Percentiles rank a stretch among this genome's conserved stretches.
phyloP scores from a whole-genome alignment of 2,797 vertebrate genomes.

The Anabacerthia variegaticeps region DNA sequence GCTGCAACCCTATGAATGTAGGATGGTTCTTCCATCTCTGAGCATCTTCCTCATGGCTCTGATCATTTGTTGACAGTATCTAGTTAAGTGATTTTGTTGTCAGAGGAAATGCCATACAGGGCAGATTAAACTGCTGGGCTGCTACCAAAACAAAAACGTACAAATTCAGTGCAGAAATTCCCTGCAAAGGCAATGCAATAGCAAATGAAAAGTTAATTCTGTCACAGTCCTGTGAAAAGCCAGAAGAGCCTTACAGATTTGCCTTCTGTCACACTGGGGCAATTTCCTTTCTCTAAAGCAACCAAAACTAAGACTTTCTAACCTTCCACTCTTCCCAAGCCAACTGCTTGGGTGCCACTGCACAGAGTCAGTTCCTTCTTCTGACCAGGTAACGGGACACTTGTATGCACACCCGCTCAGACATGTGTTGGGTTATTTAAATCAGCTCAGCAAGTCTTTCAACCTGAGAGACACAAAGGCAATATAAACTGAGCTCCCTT shows the following conservation, averaged over 20 bases:
- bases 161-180: not conserved
- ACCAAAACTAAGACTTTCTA: not conserved
- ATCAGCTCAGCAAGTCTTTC: slow-evolving; percentile 29
- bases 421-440: slow-evolving; percentile 8
- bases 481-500: slow-evolving; percentile 35
- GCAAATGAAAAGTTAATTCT: not conserved
- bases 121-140: not conserved
- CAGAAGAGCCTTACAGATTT: not conserved
- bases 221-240: not conserved
- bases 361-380: not conserved
- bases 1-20: not conserved
- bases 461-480: slow-evolving; percentile 6
- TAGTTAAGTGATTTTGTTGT: not conserved
- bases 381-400: not conserved
- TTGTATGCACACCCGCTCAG: not conserved
- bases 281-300: not conserved
- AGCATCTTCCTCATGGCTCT: not conserved
- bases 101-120: not conserved
- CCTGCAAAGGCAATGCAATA: not conserved
- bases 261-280: not conserved
- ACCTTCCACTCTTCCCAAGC: not conserved
- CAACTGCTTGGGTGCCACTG: not conserved
- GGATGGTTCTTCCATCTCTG: not conserved
- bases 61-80: not conserved
- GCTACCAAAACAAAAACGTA: not conserved